phyloP scores from a whole-genome alignment of 1,140 invertebrate species.

The Prorops nasuta region DNA sequence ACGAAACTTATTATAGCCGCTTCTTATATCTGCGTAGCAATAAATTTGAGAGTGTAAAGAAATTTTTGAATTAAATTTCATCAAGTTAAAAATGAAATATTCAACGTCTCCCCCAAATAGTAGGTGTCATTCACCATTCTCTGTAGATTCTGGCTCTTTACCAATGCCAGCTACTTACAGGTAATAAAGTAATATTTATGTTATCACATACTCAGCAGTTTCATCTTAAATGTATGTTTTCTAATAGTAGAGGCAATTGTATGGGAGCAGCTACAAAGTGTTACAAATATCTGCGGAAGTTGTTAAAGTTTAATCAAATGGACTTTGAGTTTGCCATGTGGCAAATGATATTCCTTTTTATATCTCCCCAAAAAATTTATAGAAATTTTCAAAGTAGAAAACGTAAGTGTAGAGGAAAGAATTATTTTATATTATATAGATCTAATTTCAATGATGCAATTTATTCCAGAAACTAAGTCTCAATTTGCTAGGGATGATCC shows the following conservation, averaged over 20 bases:
- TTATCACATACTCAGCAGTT: neutral
- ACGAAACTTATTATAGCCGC: too few species aligned
- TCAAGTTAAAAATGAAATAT: constrained; percentile 68
- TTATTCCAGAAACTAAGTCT: constrained; percentile 85
- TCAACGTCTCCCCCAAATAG: constrained; percentile 62
- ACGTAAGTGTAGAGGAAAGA: constrained; percentile 67
- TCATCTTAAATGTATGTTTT: neutral
- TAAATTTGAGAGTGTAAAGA: too few species aligned
- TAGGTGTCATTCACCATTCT: constrained; percentile 50
- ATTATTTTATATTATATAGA: constrained; percentile 6
- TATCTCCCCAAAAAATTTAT: constrained; percentile 96
- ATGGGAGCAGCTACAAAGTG: constrained; percentile 87
- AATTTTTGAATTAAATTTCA: too few species aligned
- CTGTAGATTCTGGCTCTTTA: constrained; percentile 42
- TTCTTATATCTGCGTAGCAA: too few species aligned
- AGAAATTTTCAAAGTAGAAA: constrained; percentile 98
- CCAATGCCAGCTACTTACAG: constrained; percentile 55
- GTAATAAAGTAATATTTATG: constrained; percentile 25
- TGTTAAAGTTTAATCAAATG: constrained; percentile 97
- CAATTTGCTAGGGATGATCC: constrained; percentile 99
- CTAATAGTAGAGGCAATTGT: constrained; percentile 62
- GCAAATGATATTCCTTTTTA: constrained; percentile 98
- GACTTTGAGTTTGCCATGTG: constrained; percentile 99
- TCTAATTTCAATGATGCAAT: constrained; percentile 10
- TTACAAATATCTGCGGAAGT: constrained; percentile 86